These are phyloP conservation scores for Sciaenops ocellatus DNA, from an alignment of 2,797 vertebrate species.

Conservation along the genomic window DNA sequence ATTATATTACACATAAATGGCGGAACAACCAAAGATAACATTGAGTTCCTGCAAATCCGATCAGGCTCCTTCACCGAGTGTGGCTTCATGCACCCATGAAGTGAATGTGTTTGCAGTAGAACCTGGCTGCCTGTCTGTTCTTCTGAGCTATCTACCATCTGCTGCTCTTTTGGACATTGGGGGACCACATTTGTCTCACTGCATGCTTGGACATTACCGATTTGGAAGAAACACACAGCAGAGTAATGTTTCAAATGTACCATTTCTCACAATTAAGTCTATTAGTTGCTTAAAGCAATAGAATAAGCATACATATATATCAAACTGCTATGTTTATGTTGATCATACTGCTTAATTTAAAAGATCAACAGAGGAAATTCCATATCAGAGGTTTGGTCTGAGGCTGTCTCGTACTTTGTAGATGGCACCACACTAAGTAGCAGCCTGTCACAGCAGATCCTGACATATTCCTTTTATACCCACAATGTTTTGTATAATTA, in stretches of 20 bases:
- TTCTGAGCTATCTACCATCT: slow-evolving; percentile 66
- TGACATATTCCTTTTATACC: background rate
- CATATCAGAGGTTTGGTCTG: background rate
- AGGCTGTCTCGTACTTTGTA: background rate
- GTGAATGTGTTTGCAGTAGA: slow-evolving; percentile 51
- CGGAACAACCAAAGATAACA: slow-evolving; percentile 41
- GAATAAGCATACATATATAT: background rate
- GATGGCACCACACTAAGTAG: background rate
- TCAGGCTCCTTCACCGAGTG: slow-evolving; percentile 39
- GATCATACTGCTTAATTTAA: background rate
- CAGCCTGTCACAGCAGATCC: slow-evolving; percentile 5
- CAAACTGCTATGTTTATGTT: background rate
- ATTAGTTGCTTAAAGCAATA: background rate
- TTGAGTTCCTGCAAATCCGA: slow-evolving; percentile 55
- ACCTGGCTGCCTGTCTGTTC: slow-evolving; percentile 35
- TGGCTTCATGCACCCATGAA: slow-evolving; percentile 35
- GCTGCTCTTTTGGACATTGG: slow-evolving; percentile 53
- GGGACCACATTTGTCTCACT: slow-evolving; percentile 37
- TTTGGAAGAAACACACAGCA: slow-evolving; percentile 24
- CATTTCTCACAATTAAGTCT: background rate
- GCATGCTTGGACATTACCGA: slow-evolving; percentile 21
- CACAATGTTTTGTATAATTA: background rate
- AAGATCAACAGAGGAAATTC: background rate
- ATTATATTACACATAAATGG: slow-evolving; percentile 52
- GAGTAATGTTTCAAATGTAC: background rate